Percentiles rank a stretch among this genome's conserved stretches.
Conservation (phyloP, 2,113 vertebrate genomes). For the Cranoglanis bouderius region DNA sequence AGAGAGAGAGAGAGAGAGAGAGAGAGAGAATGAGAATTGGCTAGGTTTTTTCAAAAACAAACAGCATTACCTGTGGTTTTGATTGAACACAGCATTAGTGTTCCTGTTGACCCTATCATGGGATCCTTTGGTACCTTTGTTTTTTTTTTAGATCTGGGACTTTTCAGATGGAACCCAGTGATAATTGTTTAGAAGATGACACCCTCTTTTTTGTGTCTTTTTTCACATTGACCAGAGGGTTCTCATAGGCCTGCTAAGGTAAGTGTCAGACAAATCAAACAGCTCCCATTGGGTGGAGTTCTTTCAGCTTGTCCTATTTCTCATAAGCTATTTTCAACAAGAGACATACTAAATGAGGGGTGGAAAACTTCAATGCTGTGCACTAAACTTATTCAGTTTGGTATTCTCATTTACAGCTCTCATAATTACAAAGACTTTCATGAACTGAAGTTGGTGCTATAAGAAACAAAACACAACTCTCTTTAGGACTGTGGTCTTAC, state of each 20-base stretch:
- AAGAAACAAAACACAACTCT: not conserved
- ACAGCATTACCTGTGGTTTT: not conserved
- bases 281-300: not conserved
- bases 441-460: not conserved
- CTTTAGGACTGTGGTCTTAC: not conserved
- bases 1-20: too few species aligned
- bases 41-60: not conserved
- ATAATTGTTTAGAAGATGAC: slow-evolving; percentile 40
- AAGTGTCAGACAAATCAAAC: slow-evolving; percentile 21
- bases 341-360: not conserved
- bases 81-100: not conserved
- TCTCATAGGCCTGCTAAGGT: slow-evolving; percentile 42
- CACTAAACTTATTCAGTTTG: not conserved
- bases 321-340: not conserved
- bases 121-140: not conserved
- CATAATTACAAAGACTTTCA: not conserved
- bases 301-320: slow-evolving; percentile 12
- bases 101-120: not conserved
- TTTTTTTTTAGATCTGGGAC: not conserved
- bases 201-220: slow-evolving; percentile 39
- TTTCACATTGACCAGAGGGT: slow-evolving; percentile 47
- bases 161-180: not conserved
- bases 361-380: not conserved
- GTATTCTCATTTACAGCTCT: not conserved
- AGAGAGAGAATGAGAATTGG: too few species aligned